These are phyloP conservation scores for Epistrophe grossulariae DNA, from an alignment of 2,888 invertebrate genomes.

Conservation along the genomic window DNA sequence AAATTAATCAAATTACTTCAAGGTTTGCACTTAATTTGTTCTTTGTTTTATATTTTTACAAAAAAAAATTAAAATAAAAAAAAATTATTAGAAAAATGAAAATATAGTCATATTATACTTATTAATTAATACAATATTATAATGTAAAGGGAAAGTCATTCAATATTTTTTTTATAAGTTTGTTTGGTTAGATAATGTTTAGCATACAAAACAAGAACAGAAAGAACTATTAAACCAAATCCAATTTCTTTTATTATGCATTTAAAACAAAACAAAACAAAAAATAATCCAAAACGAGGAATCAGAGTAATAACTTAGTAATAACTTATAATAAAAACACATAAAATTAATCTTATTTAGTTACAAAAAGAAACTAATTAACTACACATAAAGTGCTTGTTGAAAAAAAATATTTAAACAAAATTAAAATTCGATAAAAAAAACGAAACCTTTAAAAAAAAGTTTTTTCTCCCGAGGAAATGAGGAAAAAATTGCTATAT, in stretches of 20 bases:
- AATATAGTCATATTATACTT: slow-evolving; percentile 50
- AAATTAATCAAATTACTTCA: slow-evolving; percentile 42
- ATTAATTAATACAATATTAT: slow-evolving; percentile 25
- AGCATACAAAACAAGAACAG: slow-evolving; percentile 22
- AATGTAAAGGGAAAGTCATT: slow-evolving; percentile 46
- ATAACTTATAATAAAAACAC: slow-evolving; percentile 14
- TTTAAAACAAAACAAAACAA: slow-evolving; percentile 36
- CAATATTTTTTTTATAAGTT: slow-evolving; percentile 36
- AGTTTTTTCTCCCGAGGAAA: slow-evolving; percentile 51
- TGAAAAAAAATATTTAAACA: slow-evolving; percentile 54
- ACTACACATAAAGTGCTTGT: slow-evolving; percentile 74
- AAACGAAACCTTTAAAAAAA: slow-evolving; percentile 42
- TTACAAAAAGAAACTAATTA: slow-evolving; percentile 53
- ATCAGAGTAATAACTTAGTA: slow-evolving; percentile 61
- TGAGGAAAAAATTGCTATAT: slow-evolving; percentile 69
- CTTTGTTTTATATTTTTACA: slow-evolving; percentile 26
- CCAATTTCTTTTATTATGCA: slow-evolving; percentile 51
- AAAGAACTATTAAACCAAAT: slow-evolving; percentile 55
- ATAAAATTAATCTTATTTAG: slow-evolving; percentile 56
- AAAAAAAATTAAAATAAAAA: slow-evolving; percentile 33
- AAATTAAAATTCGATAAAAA: slow-evolving; percentile 53
- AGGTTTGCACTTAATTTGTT: slow-evolving; percentile 41
- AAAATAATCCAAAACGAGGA: slow-evolving; percentile 57
- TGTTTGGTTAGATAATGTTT: slow-evolving; percentile 16
- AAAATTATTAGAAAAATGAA: slow-evolving; percentile 44